Base-by-base conservation (phyloP, 2,888 invertebrate genomes). In the Bellardia bayeri region DNA sequence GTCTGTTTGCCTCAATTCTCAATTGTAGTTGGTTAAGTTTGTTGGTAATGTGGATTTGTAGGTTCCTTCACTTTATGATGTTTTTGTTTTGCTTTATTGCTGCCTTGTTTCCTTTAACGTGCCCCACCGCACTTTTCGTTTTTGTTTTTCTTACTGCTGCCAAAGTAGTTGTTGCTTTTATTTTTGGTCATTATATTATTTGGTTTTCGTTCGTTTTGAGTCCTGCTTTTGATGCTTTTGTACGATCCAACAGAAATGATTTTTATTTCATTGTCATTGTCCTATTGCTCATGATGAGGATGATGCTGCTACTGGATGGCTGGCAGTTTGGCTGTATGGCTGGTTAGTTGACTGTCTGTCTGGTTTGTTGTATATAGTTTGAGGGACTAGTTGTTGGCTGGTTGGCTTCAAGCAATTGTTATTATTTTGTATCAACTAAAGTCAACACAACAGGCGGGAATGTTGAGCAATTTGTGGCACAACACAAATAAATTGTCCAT, bases 401-500 rank as follows among this genome's bases (percentile, higher is more conserved):
- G n/a, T 71, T 58, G 80, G 30, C 71, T 72, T 76, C 51, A 37
- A 80, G 75, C 81, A 87, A 83, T 85, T 85, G 84, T 79, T 85
- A 78, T 87, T 84, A 82, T 87, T 82, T 74, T 84, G 80, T 76
- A 85, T 45, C 85, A 76, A 78, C 76, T 74, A 23, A 85, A 82
- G 82, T 82, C 74, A 76, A 79, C 71, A 79, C 71, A 82, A 86
- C 86, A 79, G 89, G 87, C 87, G 86, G 83, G 83, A 71, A 84
- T 81, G 84, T 87, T 82, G 68, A 87, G 49, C 87, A 89, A 89
- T 89, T 89, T 89, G 89, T 86, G 90, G 90, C 88, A 89, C 76
- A 90, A 90, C 90, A 82, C 89, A 91, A 89, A 91, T 90, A 89
- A 91, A 90, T 90, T 90, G 90, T 90, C 89, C 90, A 90, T 90